Evolutionary conservation across 30 jellyfish, hydroid and myxozoan genomes (phyloP), one percentile per base, ranked within the genome.

Genomic region (Turritopsis rubra): DNA sequence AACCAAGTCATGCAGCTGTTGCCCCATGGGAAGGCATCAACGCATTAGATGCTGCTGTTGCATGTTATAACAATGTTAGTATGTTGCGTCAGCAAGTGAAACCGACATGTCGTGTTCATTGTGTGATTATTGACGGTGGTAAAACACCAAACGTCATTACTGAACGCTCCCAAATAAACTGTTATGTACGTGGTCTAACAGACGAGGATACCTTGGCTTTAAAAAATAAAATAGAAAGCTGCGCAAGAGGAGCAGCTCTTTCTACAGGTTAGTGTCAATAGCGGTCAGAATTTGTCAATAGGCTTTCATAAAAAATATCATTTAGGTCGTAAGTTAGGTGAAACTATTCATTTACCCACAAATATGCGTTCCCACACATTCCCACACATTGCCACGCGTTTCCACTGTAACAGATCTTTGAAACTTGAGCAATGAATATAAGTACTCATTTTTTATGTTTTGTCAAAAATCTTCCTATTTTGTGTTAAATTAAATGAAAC

Each of bases 1-100:
- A 88, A 83, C 81, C 86, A 66, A 86, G 80, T 79, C 96, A 82
- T 79, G 90, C 87, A 74, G 86, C 83, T 23, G 91, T 54, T 60
- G 94, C 97, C 54, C 99, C 99, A 72, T 93, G 99, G 99, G 86
- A 68, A 21, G 99, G 99, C 27, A 79, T 88, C 75, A 93, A 93
- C 80, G 99, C 99, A 28, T 80, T 93, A 84, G 99, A 93, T 93
- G 99, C 99, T 20, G 99, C 95, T 52, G 95, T 90, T 5, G 89
- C 82, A 29, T 93, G 96, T 53, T 93, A 93, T 72, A 93, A 87
- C 72, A 83, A 83, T 29, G 79, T 93, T 1, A 89, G 96, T 85
- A 89, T 93, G 96, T 77, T 93, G 97, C 87, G 99, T 29, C 99
- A 93, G 82, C 99, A 93, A 75, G 82, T 85, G 84, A 87, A 83